Evolutionary conservation across 2,888 invertebrate genomes (phyloP), one percentile per base, ranked within the genome.

Genomic region (Phyllotreta striolata): DNA sequence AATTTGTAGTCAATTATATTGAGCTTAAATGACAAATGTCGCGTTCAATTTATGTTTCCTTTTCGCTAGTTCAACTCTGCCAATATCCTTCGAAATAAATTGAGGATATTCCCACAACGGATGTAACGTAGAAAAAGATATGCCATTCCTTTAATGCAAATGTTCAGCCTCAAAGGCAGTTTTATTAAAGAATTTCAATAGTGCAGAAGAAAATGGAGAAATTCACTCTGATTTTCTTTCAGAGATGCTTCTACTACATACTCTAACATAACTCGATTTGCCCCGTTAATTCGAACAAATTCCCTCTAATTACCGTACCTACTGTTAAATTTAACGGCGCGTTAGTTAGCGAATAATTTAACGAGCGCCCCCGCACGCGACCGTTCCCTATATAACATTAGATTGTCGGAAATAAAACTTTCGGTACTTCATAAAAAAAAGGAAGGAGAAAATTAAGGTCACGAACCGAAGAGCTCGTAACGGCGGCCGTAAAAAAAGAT

Each of bases 141-240:
- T 64, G 64, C 66, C 64, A 67, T 70, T 71, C 69, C 70, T 67
- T 70, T 71, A 69, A 70, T 69, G 64, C 67, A 66, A 62, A 69
- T 67, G 63, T 66, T 55, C 64, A 56, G 46, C 52, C 55, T 65
- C 61, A 63, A 63, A 65, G 64, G 61, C 24, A 63, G n/a, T 58
- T 66, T 56, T 62, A 60, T 62, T 58, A 72, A 64, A 62, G 55
- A 63, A 63, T 58, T 58, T 58, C 63, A 63, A 58, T 63, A 54
- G 54, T 63, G 55, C 58, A 41, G 58, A 47, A 62, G 54, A 47
- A 58, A 54, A 52, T 58, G 38, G 49, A 54, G 24, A 58, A 57
- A 58, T 56, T 51, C 56, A 57, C 43, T 40, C 35, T 1, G 39
- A 24, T 57, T 44, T 12, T 58, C 40, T 57, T 52, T 54, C 9